Percentiles rank a stretch among this genome's conserved stretches.
Evolutionary conservation across 2,888 invertebrate genomes (phyloP).

Genomic region (Campaea margaritaria): DNA sequence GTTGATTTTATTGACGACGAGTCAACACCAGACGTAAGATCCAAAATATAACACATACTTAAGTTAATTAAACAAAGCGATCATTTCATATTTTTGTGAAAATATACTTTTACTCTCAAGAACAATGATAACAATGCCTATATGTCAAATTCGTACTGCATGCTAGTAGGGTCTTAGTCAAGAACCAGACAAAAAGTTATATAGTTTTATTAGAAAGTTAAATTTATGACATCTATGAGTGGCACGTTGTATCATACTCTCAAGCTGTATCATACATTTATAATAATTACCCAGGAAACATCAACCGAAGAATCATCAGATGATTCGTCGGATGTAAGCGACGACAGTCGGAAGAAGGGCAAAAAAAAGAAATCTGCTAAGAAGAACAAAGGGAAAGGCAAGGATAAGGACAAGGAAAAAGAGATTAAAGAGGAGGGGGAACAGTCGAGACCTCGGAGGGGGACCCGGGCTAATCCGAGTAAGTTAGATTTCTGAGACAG

Average conservation of each 20-base stretch:
- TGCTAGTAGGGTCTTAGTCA: too few species aligned
- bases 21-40: constrained; percentile 73
- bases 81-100: too few species aligned
- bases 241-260: too few species aligned
- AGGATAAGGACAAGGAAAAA: constrained; percentile 27
- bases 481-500: constrained; percentile 9
- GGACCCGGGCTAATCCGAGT: constrained; percentile 82
- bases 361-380: constrained; percentile 76
- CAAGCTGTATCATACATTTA: background rate
- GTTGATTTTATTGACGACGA: constrained; percentile 90
- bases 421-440: constrained; percentile 21
- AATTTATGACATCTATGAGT: too few species aligned
- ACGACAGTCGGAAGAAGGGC: constrained; percentile 76
- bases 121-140: too few species aligned
- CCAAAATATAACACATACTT: background rate
- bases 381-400: constrained; percentile 65
- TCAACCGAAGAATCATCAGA: constrained; percentile 72
- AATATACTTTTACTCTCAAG: too few species aligned
- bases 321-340: constrained; percentile 70
- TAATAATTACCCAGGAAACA: constrained; percentile 62
- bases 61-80: too few species aligned
- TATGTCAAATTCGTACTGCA: too few species aligned
- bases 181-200: too few species aligned
- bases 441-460: constrained; percentile 56
- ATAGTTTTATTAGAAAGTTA: too few species aligned